A percentile compares a stretch with the other conserved stretches of the same genome.
These are phyloP conservation scores for Anseranas semipalmata DNA, from an alignment of 2,113 vertebrate species.

Conservation along the genomic window DNA sequence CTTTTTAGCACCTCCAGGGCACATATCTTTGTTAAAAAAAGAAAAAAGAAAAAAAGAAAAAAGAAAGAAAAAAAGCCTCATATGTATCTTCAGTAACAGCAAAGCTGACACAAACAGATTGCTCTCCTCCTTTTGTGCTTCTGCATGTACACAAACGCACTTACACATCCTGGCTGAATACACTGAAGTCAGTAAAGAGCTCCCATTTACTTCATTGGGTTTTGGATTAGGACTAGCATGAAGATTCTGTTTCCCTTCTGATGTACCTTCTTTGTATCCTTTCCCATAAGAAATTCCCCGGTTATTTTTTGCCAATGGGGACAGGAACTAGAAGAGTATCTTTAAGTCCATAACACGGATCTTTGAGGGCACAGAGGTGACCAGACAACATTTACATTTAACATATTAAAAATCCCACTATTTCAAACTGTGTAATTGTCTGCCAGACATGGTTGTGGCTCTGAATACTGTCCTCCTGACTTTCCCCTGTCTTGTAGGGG, in stretches of 20 bases:
- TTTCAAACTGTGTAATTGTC: background rate
- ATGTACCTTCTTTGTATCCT: background rate
- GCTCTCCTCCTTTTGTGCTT: background rate
- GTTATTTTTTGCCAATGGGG: background rate
- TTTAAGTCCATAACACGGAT: background rate
- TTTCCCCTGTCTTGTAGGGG: background rate
- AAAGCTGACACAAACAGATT: conserved; percentile 36
- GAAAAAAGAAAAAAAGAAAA: background rate
- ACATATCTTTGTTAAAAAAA: background rate
- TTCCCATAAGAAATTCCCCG: background rate
- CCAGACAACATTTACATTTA: background rate
- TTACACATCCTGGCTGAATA: background rate
- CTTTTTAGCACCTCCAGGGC: background rate
- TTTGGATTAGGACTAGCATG: background rate
- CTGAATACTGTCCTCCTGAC: background rate
- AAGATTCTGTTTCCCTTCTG: background rate
- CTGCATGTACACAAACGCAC: background rate
- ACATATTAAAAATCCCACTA: background rate
- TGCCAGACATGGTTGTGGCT: background rate
- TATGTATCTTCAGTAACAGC: background rate
- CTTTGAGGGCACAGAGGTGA: background rate
- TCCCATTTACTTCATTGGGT: background rate
- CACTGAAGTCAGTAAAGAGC: background rate
- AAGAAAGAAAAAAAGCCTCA: background rate
- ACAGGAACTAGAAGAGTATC: background rate